A percentile compares a stretch with the other conserved stretches of the same genome.
phyloP scores from a whole-genome alignment of 2,888 invertebrate genomes.

The Ferrisia virgata region DNA sequence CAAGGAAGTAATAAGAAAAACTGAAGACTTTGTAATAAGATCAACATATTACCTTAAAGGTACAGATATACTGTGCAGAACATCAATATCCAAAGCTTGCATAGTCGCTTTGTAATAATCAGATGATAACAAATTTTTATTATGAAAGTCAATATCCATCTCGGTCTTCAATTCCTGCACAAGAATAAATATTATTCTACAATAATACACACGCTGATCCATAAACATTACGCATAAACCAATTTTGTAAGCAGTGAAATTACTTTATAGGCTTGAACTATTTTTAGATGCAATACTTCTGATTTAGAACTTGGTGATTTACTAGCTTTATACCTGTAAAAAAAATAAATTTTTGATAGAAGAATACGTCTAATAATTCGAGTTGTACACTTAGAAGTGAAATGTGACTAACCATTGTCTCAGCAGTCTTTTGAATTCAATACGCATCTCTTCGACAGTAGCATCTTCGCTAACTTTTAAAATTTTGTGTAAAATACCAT shows the following conservation, averaged over 20 bases:
- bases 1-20: not conserved
- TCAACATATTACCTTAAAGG: constrained; percentile 21
- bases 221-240: not conserved
- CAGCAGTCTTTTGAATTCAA: not conserved
- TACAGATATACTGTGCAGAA: constrained; percentile 38
- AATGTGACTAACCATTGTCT: constrained; percentile 28
- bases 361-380: not conserved
- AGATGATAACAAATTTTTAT: constrained; percentile 13
- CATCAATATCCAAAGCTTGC: constrained; percentile 25
- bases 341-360: not conserved
- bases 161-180: constrained; percentile 32
- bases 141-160: constrained; percentile 36
- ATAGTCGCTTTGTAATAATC: constrained; percentile 30
- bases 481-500: constrained; percentile 38
- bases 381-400: not conserved
- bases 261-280: constrained; percentile 39
- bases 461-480: constrained; percentile 40
- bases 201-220: not conserved
- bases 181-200: not conserved
- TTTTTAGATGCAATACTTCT: constrained; percentile 37
- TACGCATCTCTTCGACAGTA: constrained; percentile 24
- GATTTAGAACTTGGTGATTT: constrained; percentile 4
- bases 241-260: not conserved
- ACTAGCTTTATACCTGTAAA: constrained; percentile 36
- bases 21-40: too few species aligned